Evolutionary conservation across 2,797 vertebrate genomes (phyloP), one percentile per base, ranked within the genome.

Genomic region (Artibeus jamaicensis): DNA sequence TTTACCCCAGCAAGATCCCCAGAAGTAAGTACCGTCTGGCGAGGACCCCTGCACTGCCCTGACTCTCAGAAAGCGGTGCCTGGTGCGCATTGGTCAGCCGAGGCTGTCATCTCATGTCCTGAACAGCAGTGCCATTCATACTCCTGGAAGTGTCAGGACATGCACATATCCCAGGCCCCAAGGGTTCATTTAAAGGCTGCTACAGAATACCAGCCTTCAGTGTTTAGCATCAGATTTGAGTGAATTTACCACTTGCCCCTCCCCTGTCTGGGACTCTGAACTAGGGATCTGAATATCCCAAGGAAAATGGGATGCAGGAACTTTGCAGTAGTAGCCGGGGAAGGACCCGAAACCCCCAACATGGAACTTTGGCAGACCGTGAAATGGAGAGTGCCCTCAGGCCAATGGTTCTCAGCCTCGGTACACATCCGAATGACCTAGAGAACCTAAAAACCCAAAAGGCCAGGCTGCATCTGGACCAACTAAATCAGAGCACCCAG

Each of bases 1-100:
- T 98, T 94, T 99, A 99, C 98, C 99, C 99, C 81, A 99, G 99
- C 99, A 99, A 99, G 98, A 99, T 99, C 96, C 96, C 99, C 97
- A 98, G 98, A 99, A 99, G 99, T 99, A 98, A 98, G 98, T 98
- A 62, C 74, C 42, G 1, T 65, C 57, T 39, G 5, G 18, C 7
- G 24, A 26, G 92, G 93, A 29, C 73, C 16, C 46, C 62, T 21
- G 76, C 46, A 62, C 88, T 21, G 14, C 53, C 73, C 59, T 11
- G 24, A 76, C 15, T 29, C 42, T 86, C 57, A 19, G 62, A 57
- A 62, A 6, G 34, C 24, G 39, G 32, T 16, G 53, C 46, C 50
- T 6, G 9, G 29, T 42, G 26, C 42, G 24, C n/a, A 3, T 1
- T 2, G 42, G 42, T 4, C 18, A 62, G 37, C n/a, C 53, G 12